Percentiles rank a stretch among this genome's conserved stretches.
Conservation (phyloP, 1,140 invertebrate species). For the Trichoplusia ni region DNA sequence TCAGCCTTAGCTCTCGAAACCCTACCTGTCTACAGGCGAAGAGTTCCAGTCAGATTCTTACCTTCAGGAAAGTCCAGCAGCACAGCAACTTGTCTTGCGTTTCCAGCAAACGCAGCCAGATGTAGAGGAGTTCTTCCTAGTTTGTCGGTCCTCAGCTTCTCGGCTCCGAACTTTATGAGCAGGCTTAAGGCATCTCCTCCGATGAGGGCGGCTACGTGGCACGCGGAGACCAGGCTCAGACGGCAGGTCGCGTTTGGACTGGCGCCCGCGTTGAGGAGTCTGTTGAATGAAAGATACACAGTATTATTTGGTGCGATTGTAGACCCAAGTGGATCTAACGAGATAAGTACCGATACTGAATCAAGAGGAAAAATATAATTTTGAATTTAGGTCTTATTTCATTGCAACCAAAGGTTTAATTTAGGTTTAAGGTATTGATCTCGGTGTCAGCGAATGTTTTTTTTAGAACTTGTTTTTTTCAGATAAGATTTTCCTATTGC, state of each 20-base stretch:
- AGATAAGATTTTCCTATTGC: no score
- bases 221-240: conserved; percentile 67
- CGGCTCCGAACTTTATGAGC: conserved; percentile 69
- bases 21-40: no score
- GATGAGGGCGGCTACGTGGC: conserved; percentile 67
- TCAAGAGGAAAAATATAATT: no score
- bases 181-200: conserved; percentile 62
- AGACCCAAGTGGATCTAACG: no score
- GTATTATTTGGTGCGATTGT: neutral
- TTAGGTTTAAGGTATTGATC: no score
- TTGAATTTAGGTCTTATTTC: no score
- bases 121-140: conserved; percentile 75
- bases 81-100: conserved; percentile 70
- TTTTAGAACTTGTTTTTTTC: no score
- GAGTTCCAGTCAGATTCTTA: conserved; percentile 38
- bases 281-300: conserved; percentile 37
- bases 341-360: no score
- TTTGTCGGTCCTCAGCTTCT: conserved; percentile 65
- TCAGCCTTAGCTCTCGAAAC: no score
- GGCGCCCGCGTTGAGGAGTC: conserved; percentile 71
- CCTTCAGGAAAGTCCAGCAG: conserved; percentile 72
- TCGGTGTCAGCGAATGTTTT: no score
- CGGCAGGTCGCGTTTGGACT: conserved; percentile 79
- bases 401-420: no score
- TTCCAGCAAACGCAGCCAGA: conserved; percentile 72